Percentiles rank a stretch among this genome's conserved stretches.
Conservation (phyloP, 23 tunicate genomes). For the Halocynthia roretzi region DNA sequence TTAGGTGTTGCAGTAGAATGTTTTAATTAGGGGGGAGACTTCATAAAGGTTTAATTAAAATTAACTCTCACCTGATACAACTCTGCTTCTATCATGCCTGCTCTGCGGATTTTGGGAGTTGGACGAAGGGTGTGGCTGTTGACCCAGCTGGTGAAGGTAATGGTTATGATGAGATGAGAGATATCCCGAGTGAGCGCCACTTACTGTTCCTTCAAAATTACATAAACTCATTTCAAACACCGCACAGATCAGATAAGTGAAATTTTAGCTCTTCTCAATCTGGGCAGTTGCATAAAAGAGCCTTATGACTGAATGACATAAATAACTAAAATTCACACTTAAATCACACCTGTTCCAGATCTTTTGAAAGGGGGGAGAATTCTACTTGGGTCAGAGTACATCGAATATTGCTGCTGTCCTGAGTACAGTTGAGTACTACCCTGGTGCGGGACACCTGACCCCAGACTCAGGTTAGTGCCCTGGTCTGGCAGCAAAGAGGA, state of each 20-base stretch:
- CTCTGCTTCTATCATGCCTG: slow-evolving; percentile 11
- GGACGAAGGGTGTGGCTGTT: neutral
- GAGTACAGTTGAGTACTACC: neutral
- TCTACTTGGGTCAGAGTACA: slow-evolving; percentile 10
- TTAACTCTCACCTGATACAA: neutral
- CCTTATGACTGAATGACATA: neutral
- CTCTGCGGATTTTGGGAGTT: neutral
- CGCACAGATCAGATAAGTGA: too few species aligned
- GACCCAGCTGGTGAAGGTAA: neutral
- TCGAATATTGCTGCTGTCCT: slow-evolving; percentile 18
- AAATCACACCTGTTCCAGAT: slow-evolving; percentile 17
- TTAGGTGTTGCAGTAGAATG: too few species aligned
- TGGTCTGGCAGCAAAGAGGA: slow-evolving; percentile 11
- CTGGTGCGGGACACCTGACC: slow-evolving; percentile 1
- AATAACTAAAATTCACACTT: neutral
- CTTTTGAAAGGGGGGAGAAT: slow-evolving; percentile 15
- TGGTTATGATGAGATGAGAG: slow-evolving; percentile 15
- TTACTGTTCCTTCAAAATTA: neutral
- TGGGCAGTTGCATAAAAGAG: too few species aligned
- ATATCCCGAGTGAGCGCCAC: neutral
- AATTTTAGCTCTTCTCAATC: too few species aligned
- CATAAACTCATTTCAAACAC: too few species aligned
- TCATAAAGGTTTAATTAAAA: neutral
- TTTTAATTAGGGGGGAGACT: too few species aligned
- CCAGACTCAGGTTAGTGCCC: neutral